Base-by-base conservation (phyloP, 2,797 vertebrate species). In the Hemibagrus guttatus region DNA sequence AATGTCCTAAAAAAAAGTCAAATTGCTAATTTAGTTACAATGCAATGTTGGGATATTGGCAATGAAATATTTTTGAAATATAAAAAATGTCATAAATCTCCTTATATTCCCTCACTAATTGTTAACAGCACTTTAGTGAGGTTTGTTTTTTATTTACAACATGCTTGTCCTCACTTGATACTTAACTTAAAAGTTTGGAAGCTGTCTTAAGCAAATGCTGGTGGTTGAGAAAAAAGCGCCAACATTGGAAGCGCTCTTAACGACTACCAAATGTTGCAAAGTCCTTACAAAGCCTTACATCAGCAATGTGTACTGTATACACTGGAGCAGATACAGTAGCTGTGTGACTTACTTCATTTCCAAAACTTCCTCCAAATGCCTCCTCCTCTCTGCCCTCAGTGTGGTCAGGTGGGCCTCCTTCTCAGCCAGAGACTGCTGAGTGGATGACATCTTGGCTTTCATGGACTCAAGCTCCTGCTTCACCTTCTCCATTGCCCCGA, bases 401-500 rank as follows among this genome's bases (percentile, higher is more conserved):
- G 97, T 99, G 88, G 98, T 98, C 89, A 99, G 94, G 90, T 99
- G 98, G 0, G 97, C 96, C 93, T 99, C 98, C 91, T 99, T 99
- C 94, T 99, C 98, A 87, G 97, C 97, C 93, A 99, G 94, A 83
- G 98, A 99, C 92, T 99, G 98, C 59, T 99, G 98, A 3, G 98
- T 99, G 87, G 97, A 99, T 17, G 97, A 96, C 92, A 99, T 93
- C 90, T 99, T 99, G 86, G 97, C 97, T 92, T 98, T 97, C 98
- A 99, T 99, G 21, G 98, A 98, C 90, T 99, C 98, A 84, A 99
- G 94, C 89, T 99, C 98, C 91, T 98, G 98, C 92, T 98, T 99
- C 86, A 99, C 98, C 91, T 99, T 99, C 94, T 99, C 98, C 98
- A 99, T 99, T 66, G 98, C 98, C 90, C 97, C 96, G 92, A 99